Conservation (phyloP, 2,888 invertebrate species). For the Bursaphelenchus okinawaensis region DNA sequence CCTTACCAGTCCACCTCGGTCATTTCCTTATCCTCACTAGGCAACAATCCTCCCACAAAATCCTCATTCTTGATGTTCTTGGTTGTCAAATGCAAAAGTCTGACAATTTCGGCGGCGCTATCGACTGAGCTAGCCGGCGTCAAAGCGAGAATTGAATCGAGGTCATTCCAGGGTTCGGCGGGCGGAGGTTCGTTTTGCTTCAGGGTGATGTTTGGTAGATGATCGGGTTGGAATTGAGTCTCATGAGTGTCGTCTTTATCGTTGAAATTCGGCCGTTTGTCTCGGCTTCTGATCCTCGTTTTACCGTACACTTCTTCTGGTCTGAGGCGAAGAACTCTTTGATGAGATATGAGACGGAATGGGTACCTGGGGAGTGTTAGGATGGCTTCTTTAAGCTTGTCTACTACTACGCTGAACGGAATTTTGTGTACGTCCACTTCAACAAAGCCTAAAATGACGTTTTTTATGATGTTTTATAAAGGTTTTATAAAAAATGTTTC, state of each 20-base stretch:
- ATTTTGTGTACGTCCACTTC: not conserved
- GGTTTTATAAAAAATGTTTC: no score
- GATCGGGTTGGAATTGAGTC: constrained; percentile 1
- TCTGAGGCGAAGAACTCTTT: not conserved
- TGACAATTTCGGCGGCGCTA: not conserved
- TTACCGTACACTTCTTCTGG: not conserved
- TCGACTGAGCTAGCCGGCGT: not conserved
- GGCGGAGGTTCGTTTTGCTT: not conserved
- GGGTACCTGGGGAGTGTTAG: not conserved
- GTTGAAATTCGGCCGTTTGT: not conserved
- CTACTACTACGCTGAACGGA: constrained; percentile 4
- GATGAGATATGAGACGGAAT: not conserved
- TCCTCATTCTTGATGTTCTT: not conserved
- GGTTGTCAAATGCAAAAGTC: not conserved
- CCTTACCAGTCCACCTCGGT: not conserved
- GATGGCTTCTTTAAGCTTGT: constrained; percentile 5
- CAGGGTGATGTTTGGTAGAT: constrained; percentile 5
- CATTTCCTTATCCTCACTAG: not conserved
- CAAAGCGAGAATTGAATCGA: not conserved
- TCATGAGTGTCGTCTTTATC: not conserved
- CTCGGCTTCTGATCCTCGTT: not conserved
- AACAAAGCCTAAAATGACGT: not conserved
- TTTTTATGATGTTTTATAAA: no score
- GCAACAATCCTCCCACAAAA: not conserved
- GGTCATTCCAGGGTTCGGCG: constrained; percentile 8